Evolutionary conservation across 64 coral and sea anemone species (phyloP), one percentile per base, ranked within the genome.

Genomic region (Cladopsammia gracilis): DNA sequence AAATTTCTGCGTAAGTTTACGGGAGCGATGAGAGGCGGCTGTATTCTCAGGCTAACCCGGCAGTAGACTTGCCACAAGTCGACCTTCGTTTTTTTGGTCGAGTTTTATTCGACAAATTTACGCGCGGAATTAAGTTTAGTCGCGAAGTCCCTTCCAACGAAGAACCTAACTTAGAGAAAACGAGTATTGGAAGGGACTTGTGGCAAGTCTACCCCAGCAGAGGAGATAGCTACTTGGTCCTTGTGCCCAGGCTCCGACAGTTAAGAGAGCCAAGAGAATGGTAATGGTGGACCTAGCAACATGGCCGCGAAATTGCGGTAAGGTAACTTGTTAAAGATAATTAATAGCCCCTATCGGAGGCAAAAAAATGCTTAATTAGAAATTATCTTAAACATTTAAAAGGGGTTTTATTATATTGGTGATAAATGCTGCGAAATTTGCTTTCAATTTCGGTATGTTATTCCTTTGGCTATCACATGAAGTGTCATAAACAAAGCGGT

Each of bases 281-380:
- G 13, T 64, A 47, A 78, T 78, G 50, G 76, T 9, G 76, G 76
- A 78, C 76, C 23, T 78, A 58, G 76, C 76, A 78, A 78, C 76
- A 78, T 78, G 76, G 66, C 47, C 47, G 19, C 3, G 48, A 0
- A 76, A 10, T 76, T 9, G 47, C 26, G 12, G 76, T 60, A 57
- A 78, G 76, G n/a, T 34, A n/a, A 25, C 42, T n/a, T 45, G 10
- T 13, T 12, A 57, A 58, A 78, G 9, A 46, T 73, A 13, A 56
- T 56, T 56, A 70, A 70, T 25, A 26, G 43, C 25, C 2, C 3
- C 42, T 64, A 23, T 48, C 45, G 58, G 16, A 14, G 19, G 58
- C 59, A n/a, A n/a, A 64, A 14, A 25, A 7, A 6, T 78, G 24
- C 11, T 78, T 25, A 54, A 46, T 16, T 15, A 45, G 26, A 11